Percentiles rank a stretch among this genome's conserved stretches.
Conservation (phyloP, 2,797 vertebrate species). For the Pangasius mekongensis region DNA sequence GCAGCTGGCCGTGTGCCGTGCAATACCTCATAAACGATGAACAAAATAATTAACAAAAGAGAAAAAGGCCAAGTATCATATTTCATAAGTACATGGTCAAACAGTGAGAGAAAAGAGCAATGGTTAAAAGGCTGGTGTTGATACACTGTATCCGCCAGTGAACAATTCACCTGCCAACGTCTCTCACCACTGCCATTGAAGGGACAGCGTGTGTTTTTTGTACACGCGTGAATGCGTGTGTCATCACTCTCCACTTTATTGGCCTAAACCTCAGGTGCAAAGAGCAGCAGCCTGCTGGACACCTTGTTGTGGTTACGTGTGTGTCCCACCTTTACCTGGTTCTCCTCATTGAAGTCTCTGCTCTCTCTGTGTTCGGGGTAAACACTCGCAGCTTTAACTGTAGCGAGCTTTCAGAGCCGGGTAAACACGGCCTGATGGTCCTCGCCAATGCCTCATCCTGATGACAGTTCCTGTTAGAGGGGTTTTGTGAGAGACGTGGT, state of each 20-base stretch:
- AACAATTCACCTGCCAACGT: conserved; percentile 88
- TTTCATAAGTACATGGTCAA: conserved; percentile 69
- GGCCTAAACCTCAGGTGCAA: conserved; percentile 80
- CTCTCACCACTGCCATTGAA: conserved; percentile 84
- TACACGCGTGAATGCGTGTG: conserved; percentile 67
- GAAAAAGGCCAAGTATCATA: conserved; percentile 59
- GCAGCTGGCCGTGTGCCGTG: conserved; percentile 75
- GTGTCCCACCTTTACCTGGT: conserved; percentile 25
- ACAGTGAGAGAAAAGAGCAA: conserved; percentile 66
- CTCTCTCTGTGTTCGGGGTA: conserved; percentile 57
- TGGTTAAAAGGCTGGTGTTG: conserved; percentile 71
- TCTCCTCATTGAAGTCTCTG: conserved; percentile 11
- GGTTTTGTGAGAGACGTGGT: conserved; percentile 69
- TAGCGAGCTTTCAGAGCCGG: conserved; percentile 75
- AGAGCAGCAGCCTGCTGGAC: conserved; percentile 66
- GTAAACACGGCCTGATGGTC: conserved; percentile 79
- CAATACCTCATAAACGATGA: conserved; percentile 71
- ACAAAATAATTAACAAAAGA: conserved; percentile 70
- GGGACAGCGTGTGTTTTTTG: conserved; percentile 62
- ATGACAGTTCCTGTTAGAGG: conserved; percentile 87
- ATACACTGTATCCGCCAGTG: conserved; percentile 77
- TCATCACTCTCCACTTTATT: conserved; percentile 78
- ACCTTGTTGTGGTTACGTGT: conserved; percentile 60
- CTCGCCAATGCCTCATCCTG: conserved; percentile 70
- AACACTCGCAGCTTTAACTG: conserved; percentile 75